Evolutionary conservation across 2,888 invertebrate species (phyloP), one percentile per base, ranked within the genome.

Genomic region (Cabera pusaria): DNA sequence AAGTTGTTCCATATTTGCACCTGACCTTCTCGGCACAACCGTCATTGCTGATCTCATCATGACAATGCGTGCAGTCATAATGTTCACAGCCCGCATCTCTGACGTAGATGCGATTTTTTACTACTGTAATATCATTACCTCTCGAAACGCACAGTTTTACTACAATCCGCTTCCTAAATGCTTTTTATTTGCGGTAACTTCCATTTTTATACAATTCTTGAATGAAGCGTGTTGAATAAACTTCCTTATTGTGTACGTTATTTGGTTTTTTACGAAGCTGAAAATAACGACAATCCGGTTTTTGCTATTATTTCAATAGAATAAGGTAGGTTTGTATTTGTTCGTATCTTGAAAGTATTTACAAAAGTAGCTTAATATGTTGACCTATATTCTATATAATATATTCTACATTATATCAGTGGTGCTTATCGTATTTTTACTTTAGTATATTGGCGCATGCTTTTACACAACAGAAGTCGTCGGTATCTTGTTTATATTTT

Each of bases 41-140:
- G 49, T 55, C 55, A 53, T 36, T 45, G 53, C 38, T 57, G 57
- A 53, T 57, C 49, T 57, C 49, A 52, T 44, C 37, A 29, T 24
- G 36, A 48, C 48, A 49, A 46, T 49, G 22, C 31, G 38, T 48
- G 45, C 37, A 46, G 36, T 38, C 44, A 40, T 46, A 42, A 42
- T 42, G 35, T 20, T 40, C 28, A 19, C 26, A 10, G 6, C 28
- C 33, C 28, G 40, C 28, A 28, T 45, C 26, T 36, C 21, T 50
- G 49, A 50, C 52, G 50, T 42, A 34, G 32, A 19, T 22, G 18
- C 14, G 31, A 42, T 14, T 32, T 28, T 37, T 32, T 32, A n/a
- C n/a, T n/a, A n/a, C n/a, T 26, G 17, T 32, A 9, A 12, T 37
- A 27, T 37, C 21, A 10, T 38, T 37, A 17, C 21, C 20, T 24